Conservation (phyloP, 2,797 vertebrate species). For the Rousettus madagascariensis region DNA sequence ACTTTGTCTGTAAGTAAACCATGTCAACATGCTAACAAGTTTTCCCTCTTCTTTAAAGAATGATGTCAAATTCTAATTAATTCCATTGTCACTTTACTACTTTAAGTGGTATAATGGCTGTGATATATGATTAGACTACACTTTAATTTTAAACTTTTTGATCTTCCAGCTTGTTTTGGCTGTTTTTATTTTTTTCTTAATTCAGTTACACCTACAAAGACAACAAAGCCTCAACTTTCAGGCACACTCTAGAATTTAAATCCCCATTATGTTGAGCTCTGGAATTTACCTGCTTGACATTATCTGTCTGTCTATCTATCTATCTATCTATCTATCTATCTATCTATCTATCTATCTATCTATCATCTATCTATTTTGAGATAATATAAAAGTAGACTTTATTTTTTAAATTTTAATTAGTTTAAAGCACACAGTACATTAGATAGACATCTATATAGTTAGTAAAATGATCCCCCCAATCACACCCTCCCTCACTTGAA, state of each 20-base stretch:
- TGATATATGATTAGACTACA: not conserved
- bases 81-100: not conserved
- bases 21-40: not conserved
- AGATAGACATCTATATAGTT: too few species aligned
- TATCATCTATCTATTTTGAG: too few species aligned
- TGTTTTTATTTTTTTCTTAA: not conserved
- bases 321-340: too few species aligned
- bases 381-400: too few species aligned
- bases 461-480: too few species aligned
- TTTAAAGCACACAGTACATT: too few species aligned
- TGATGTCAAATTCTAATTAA: not conserved
- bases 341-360: too few species aligned
- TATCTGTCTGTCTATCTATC: too few species aligned
- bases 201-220: not conserved
- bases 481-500: too few species aligned
- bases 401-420: too few species aligned
- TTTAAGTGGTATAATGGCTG: not conserved
- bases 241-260: conserved; percentile 21
- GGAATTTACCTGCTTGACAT: not conserved
- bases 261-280: not conserved
- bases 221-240: not conserved
- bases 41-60: not conserved
- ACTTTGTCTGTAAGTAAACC: not conserved
- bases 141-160: not conserved
- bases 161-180: not conserved